These are phyloP conservation scores for Pristionchus mayeri DNA, from an alignment of 2,888 invertebrate species.

Conservation along the genomic window DNA sequence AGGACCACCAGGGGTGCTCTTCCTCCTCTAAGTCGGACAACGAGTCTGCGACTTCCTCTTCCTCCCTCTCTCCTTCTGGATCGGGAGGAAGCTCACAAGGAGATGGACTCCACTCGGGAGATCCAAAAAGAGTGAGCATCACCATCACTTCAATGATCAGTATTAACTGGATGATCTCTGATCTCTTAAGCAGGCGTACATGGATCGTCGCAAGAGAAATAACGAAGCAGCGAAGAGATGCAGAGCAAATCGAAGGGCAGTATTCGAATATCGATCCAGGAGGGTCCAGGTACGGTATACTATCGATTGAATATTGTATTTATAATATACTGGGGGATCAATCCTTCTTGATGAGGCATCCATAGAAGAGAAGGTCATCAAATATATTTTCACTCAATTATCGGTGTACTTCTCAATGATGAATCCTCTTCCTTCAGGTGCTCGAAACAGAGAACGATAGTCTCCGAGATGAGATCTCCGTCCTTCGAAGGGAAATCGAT, in stretches of 20 bases:
- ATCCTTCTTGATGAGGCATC: too few species aligned
- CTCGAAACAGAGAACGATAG: conserved; percentile 78
- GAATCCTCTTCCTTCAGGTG: conserved; percentile 59
- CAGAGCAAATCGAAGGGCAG: conserved; percentile 78
- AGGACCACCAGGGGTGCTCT: conserved; percentile 22
- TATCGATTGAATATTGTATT: background rate
- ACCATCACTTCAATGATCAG: background rate
- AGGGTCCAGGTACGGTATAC: conserved; percentile 68
- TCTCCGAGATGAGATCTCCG: conserved; percentile 76
- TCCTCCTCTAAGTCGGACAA: conserved; percentile 61
- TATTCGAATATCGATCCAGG: conserved; percentile 76
- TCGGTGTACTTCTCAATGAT: too few species aligned
- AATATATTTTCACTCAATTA: too few species aligned
- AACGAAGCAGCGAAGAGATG: conserved; percentile 79
- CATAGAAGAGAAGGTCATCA: too few species aligned
- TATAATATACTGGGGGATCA: background rate
- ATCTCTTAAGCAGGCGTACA: conserved; percentile 71
- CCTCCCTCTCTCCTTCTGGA: conserved; percentile 63
- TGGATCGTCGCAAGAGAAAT: conserved; percentile 78
- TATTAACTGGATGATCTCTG: background rate
- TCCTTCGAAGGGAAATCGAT: conserved; percentile 74
- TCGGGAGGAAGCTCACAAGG: conserved; percentile 47
- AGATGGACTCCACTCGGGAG: conserved; percentile 13
- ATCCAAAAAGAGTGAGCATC: conserved; percentile 34
- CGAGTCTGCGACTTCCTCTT: conserved; percentile 63